phyloP scores from a whole-genome alignment of 1,140 invertebrate species.

The Bombus picipes region DNA sequence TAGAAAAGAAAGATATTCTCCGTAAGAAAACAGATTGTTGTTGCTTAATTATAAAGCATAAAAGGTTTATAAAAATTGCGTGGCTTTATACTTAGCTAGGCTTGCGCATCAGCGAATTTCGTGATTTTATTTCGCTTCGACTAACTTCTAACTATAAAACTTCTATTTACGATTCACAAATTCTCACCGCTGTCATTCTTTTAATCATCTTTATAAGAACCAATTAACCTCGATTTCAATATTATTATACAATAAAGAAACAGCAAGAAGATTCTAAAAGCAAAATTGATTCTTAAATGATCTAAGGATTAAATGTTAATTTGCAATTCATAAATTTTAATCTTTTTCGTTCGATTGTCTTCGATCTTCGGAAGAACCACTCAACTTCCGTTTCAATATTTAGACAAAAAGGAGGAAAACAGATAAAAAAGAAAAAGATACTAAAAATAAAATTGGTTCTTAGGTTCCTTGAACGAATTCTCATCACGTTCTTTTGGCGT shows the following conservation, averaged over 20 bases:
- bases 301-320: not conserved
- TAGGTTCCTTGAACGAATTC: not conserved
- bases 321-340: no score
- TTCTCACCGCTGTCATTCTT: not conserved
- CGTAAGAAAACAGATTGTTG: constrained; percentile 11
- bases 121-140: not conserved
- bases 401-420: no score
- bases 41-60: not conserved
- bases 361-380: no score
- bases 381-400: no score
- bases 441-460: not conserved
- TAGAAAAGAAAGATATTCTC: not conserved
- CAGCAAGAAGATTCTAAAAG: not conserved
- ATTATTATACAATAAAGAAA: not conserved
- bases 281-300: not conserved
- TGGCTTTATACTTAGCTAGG: constrained; percentile 42
- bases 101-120: constrained; percentile 26
- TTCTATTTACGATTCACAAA: not conserved
- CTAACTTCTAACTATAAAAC: constrained; percentile 1
- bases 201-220: not conserved
- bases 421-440: no score
- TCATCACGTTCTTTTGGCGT: not conserved
- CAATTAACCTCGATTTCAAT: no score
- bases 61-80: constrained; percentile 37
- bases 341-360: no score